These are phyloP conservation scores for Andrena praecox DNA, from an alignment of 2,888 invertebrate species.

Conservation along the genomic window DNA sequence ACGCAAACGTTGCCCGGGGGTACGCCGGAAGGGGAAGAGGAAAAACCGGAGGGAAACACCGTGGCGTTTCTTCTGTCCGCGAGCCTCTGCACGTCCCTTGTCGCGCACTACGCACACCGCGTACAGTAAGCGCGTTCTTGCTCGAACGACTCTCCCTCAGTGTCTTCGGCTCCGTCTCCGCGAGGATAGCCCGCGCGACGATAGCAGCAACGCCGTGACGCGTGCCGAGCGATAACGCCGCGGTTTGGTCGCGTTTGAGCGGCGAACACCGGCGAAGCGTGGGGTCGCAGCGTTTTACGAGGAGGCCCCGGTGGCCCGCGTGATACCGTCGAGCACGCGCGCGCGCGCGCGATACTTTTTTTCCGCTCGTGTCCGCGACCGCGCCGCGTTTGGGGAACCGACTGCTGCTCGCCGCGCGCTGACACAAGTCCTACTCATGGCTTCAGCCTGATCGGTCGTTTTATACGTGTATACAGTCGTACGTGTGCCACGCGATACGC, in stretches of 20 bases:
- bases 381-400: constrained; percentile 32
- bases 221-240: too few species aligned
- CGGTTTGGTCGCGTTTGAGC: neutral
- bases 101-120: too few species aligned
- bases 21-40: too few species aligned
- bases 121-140: too few species aligned
- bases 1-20: too few species aligned
- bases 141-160: neutral
- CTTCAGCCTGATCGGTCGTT: constrained; percentile 58
- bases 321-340: neutral
- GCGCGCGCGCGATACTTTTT: constrained; percentile 4
- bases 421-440: constrained; percentile 70
- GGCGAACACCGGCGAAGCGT: neutral
- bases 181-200: too few species aligned
- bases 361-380: constrained; percentile 14
- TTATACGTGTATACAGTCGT: constrained; percentile 50
- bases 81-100: too few species aligned
- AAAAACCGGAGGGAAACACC: too few species aligned
- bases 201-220: too few species aligned
- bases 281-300: neutral
- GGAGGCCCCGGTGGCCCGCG: constrained; percentile 1
- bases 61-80: too few species aligned
- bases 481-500: constrained; percentile 17
- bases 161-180: too few species aligned
- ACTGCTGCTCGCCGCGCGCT: constrained; percentile 43